Evolutionary conservation across 2,888 invertebrate species (phyloP), one percentile per base, ranked within the genome.

Genomic region (Oscheius sp.): DNA sequence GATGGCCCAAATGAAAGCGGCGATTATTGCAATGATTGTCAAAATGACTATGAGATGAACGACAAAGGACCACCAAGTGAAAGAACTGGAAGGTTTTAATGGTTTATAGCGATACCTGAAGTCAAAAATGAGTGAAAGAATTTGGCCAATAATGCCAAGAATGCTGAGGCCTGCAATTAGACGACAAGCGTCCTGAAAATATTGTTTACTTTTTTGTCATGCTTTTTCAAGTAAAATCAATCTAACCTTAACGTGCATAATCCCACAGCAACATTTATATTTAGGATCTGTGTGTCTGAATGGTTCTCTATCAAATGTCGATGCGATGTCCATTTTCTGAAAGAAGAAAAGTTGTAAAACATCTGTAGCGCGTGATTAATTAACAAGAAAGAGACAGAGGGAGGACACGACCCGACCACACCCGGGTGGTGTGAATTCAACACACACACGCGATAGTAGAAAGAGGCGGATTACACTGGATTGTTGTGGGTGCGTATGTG

Each of bases 291-390:
- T 69, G 47, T 77, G 77, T 26, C 77, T 33, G 67, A 77, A 77
- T 12, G 77, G 77, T 49, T 77, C 77, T 36, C 72, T 68, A 38
- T 74, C 74, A 30, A 77, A 77, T 4, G 77, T 77, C 38, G 74
- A 70, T 0, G 77, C 77, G 22, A 77, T 75, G 68, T 77, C 77
- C 76, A 76, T 76, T 12, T 47, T 24, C 22, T 14, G 3, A 12
- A 20, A 12, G 5, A 41, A 12, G 20, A 41, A 41, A 12, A 4
- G 41, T 17, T 9, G 8, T 36, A 14, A 9, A 36, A 36, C 14
- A 41, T 14, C 14, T 17, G 41, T 17, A 41, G 41, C 41, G 41
- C 41, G 41, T 41, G 41, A 41, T 41, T 41, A 41, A 41, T 41
- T 41, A 41, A 12, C n/a, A 3, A 3, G 41, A 12, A 20, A 41